Evolutionary conservation across 2,797 vertebrate species (phyloP), one percentile per base, ranked within the genome.

Genomic region (Fistularia commersonii): DNA sequence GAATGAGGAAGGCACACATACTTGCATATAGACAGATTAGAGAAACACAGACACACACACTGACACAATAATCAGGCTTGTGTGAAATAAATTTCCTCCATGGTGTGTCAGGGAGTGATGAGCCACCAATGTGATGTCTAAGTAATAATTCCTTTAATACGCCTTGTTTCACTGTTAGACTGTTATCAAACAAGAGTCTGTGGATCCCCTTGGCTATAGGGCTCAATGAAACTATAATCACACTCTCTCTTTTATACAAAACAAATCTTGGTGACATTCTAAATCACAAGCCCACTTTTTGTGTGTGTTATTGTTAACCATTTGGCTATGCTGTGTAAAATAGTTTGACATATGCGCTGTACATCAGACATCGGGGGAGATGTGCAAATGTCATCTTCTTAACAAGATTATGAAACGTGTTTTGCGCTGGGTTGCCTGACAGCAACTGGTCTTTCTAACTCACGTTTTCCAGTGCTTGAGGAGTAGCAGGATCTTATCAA

Each of bases 121-220:
- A 43, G 74, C 76, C 68, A 78, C 71, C 66, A 65, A 76, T 78
- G 74, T 80, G 75, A 78, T 67, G 72, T 71, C 52, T 77, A 61
- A 70, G 79, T 78, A 77, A 83, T 82, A 85, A 76, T 82, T 80
- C 57, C 81, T 77, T 81, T 80, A 83, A 82, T 83, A 72, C 61
- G 64, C 59, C 75, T 82, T 79, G 68, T 83, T 83, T 82, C 80
- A 69, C 72, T 69, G 77, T 83, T 66, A 76, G 73, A 74, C 71
- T 69, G 72, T 81, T 83, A 86, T 87, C 83, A 84, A 87, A 87
- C 81, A 76, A 77, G 74, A 82, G 74, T 53, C 72, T 54, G 64
- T 39, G 61, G 77, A 75, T 85, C 73, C 84, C 73, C 66, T 69
- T 23, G 74, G 79, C 77, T 76, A 70, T 56, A 64, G 56, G 68